Evolutionary conservation across 2,113 vertebrate species (phyloP), one percentile per base, ranked within the genome.

Genomic region (Coptodon rendalli): DNA sequence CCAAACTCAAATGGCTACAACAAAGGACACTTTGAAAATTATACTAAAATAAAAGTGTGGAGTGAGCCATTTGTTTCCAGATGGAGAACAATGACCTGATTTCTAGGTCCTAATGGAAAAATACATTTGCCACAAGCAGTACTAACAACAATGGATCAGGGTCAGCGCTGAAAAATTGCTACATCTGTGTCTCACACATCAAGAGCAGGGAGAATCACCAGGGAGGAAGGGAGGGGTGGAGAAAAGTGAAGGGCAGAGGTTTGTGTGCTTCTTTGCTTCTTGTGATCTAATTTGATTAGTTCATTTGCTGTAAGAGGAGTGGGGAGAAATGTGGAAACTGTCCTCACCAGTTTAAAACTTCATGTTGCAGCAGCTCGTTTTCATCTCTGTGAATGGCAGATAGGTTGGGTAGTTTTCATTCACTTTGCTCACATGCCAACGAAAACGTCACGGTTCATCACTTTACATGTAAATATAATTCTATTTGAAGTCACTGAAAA

Each of bases 301-400:
- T 93, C 78, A 93, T 93, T 91, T 88, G 81, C 76, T 91, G 36
- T 78, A 86, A 84, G 82, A 80, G 73, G 78, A 85, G 87, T 94
- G 91, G 89, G 86, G 88, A 93, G 83, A 92, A 88, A 92, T 92
- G 91, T 93, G 92, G 87, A 94, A 90, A 63, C 91, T 91, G 89
- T 96, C 95, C 95, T 96, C 96, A 95, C 94, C 92, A 95, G 94
- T 95, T 93, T 93, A 95, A 96, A 96, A 90, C 94, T 86, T 96
- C 95, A 45, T 95, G 95, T 81, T 95, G 92, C 91, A 92, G 93
- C 92, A 90, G 88, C 91, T 94, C 93, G 92, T 92, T 94, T 91
- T 96, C 94, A 90, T 95, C 93, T 95, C 95, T 96, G 95, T 87
- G 84, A 86, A 96, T 52, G 85, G 92, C 89, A 96, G 90, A 95